Evolutionary conservation across 1,140 invertebrate genomes (phyloP).

Genomic region (Drosophila tristis): DNA sequence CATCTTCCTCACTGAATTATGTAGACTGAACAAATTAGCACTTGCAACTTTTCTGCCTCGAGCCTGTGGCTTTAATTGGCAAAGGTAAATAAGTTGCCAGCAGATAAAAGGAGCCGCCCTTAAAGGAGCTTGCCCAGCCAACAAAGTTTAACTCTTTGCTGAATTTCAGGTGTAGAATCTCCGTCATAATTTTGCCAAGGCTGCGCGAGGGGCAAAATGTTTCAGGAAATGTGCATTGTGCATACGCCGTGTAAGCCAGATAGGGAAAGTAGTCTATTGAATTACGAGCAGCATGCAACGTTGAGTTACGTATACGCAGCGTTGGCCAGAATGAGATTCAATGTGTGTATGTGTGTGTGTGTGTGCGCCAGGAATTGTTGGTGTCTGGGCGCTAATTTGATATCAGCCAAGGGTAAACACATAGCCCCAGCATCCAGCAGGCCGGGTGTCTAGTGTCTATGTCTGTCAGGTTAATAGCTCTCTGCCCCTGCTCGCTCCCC

Average conservation of each 20-base stretch:
- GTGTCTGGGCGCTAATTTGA: slow-evolving; percentile 40
- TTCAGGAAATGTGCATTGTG: slow-evolving; percentile 14
- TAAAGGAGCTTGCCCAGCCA: too few species aligned
- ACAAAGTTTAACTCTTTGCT: slow-evolving; percentile 18
- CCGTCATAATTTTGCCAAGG: slow-evolving; percentile 34
- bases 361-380: slow-evolving; percentile 10
- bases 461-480: slow-evolving; percentile 62
- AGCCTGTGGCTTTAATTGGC: slow-evolving; percentile 49
- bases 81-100: slow-evolving; percentile 17
- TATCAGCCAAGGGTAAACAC: slow-evolving; percentile 36
- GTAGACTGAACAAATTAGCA: slow-evolving; percentile 34
- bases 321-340: slow-evolving; percentile 1
- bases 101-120: not conserved
- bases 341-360: slow-evolving; percentile 10
- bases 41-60: slow-evolving; percentile 24
- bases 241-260: slow-evolving; percentile 35
- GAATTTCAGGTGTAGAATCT: slow-evolving; percentile 27
- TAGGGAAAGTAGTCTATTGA: slow-evolving; percentile 10
- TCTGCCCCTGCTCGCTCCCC: not conserved
- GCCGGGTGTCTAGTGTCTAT: slow-evolving; percentile 16
- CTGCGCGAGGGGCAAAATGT: not conserved
- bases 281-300: not conserved
- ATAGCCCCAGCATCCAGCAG: not conserved
- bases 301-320: slow-evolving; percentile 41
- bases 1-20: not conserved